Base-by-base conservation (phyloP, 2,888 invertebrate species). In the Ferrisia virgata region DNA sequence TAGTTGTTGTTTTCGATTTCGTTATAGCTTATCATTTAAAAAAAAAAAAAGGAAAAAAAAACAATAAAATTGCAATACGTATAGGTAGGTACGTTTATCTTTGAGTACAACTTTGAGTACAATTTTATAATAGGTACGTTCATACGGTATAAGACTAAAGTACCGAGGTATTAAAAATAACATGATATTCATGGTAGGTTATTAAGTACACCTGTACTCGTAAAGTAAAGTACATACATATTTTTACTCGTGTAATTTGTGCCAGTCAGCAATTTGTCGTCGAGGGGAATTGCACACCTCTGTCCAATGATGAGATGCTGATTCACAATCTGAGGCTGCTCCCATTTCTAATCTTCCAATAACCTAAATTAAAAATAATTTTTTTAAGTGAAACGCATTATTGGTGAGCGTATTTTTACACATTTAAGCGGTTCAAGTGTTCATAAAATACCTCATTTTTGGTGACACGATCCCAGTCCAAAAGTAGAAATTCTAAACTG, bases 211-310 rank as follows among this genome's bases (percentile, higher is more conserved):
- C 31, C 5, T 31, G 11, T 69, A 31, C 15, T n/a, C n/a, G n/a
- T 15, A 2, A 2, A 15, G 15, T 4, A 31, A 31, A 4, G 58
- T 25, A 22, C 22, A 18, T n/a, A n/a, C n/a, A n/a, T n/a, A n/a
- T n/a, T 18, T 39, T 91, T 93, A 96, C 92, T 96, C 96, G 90
- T 95, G 93, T 87, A 99, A 92, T 91, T 98, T 97, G 92, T 99
- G 99, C 99, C 99, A 99, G 90, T 99, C 98, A 86, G 99, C 99
- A 88, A 99, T 98, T 91, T 99, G 99, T 86, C 98, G 94, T 87
- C 98, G 93, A 82, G 98, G 98, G 87, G 97, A 97, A 88, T 95
- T 96, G 91, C 97, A 95, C 87, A 98, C 97, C 91, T 98, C 98
- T 88, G 95, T 95, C 98, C 98, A 99, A 90, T 99, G 99, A 88